Percentiles rank a stretch among this genome's conserved stretches.
phyloP scores from a whole-genome alignment of 2,797 vertebrate species.

The Fistularia commersonii region DNA sequence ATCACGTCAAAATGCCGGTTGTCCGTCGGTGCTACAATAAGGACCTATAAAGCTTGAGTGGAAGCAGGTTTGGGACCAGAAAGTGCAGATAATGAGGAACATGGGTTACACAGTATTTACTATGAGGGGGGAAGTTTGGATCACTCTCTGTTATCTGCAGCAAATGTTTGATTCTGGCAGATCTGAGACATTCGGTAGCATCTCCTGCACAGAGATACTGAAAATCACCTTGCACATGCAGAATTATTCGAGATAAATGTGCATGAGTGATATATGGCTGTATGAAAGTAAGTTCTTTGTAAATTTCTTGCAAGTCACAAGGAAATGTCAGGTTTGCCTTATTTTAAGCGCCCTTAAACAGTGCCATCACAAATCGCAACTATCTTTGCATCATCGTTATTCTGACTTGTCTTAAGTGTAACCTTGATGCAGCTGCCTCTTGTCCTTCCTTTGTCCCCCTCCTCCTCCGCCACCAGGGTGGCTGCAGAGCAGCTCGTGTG shows the following conservation, averaged over 20 bases:
- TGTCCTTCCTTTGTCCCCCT: background rate
- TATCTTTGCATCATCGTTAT: too few species aligned
- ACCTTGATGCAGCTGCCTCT: too few species aligned
- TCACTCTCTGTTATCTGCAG: conserved; percentile 55
- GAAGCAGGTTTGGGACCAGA: conserved; percentile 68
- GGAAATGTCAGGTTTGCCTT: too few species aligned
- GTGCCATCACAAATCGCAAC: too few species aligned
- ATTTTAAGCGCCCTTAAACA: too few species aligned
- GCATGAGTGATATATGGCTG: too few species aligned
- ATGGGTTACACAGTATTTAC: conserved; percentile 47
- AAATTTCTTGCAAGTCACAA: too few species aligned
- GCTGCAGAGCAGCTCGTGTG: conserved; percentile 73
- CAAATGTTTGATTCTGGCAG: conserved; percentile 56
- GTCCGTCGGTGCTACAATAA: conserved; percentile 53
- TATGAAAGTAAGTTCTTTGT: too few species aligned
- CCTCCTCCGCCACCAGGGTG: conserved; percentile 66
- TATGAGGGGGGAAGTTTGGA: conserved; percentile 53
- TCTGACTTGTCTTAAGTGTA: too few species aligned
- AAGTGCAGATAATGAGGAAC: conserved; percentile 69
- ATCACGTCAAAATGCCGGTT: conserved; percentile 66
- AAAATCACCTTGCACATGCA: background rate
- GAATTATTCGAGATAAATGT: too few species aligned
- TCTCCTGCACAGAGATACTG: conserved; percentile 5
- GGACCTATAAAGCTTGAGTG: conserved; percentile 64
- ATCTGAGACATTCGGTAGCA: conserved; percentile 12